Evolutionary conservation across 2,113 vertebrate genomes (phyloP).

Genomic region (Lagenorhynchus albirostris): DNA sequence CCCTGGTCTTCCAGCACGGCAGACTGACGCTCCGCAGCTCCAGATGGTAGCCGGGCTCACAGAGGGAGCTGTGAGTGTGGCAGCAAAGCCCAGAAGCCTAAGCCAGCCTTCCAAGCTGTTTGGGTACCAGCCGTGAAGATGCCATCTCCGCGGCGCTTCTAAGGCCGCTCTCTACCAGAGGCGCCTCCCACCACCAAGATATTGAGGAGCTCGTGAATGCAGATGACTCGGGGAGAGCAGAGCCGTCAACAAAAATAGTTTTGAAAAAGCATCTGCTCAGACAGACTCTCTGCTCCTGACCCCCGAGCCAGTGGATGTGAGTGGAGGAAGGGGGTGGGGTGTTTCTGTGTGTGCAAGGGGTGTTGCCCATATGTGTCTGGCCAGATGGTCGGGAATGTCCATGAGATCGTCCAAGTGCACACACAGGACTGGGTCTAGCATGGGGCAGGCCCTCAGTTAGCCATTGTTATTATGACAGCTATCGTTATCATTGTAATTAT

Average conservation of each 20-base stretch:
- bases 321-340: background rate
- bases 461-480: background rate
- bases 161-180: background rate
- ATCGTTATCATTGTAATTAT: background rate
- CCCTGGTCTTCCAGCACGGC: background rate
- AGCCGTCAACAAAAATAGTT: background rate
- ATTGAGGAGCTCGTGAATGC: background rate
- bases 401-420: background rate
- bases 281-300: background rate
- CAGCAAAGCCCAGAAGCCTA: background rate
- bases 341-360: background rate
- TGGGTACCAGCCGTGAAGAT: conserved; percentile 19
- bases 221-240: conserved; percentile 30
- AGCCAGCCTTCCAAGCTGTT: conserved; percentile 45
- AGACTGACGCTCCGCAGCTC: background rate
- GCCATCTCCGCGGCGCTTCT: background rate
- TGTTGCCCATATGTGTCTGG: background rate
- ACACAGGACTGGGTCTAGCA: background rate
- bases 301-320: too few species aligned
- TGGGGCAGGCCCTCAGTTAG: background rate
- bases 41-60: conserved; percentile 8
- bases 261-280: background rate
- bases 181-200: background rate
- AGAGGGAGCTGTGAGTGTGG: background rate
- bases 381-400: background rate